A percentile compares a stretch with the other conserved stretches of the same genome.
phyloP scores from a whole-genome alignment of 2,888 invertebrate genomes.

The Nymphalis c-album region DNA sequence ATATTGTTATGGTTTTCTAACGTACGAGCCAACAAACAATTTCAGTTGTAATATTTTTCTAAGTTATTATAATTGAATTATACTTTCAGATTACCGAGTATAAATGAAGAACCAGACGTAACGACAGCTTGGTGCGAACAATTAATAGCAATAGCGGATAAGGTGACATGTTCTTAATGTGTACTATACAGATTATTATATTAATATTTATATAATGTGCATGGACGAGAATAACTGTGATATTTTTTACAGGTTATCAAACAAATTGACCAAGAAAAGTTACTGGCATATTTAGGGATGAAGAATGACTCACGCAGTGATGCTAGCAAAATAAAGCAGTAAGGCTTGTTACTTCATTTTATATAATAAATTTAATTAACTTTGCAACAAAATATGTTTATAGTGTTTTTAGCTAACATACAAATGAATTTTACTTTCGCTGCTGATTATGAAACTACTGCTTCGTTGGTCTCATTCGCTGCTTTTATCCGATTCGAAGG shows the following conservation, averaged over 20 bases:
- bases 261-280: slow-evolving; percentile 87
- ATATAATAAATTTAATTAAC: too few species aligned
- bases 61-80: too few species aligned
- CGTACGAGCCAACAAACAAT: too few species aligned
- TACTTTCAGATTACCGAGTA: slow-evolving; percentile 70
- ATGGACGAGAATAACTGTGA: neutral
- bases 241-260: slow-evolving; percentile 58
- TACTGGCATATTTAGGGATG: slow-evolving; percentile 91
- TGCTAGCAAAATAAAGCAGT: slow-evolving; percentile 91
- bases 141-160: slow-evolving; percentile 81
- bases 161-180: slow-evolving; percentile 48
- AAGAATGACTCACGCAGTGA: slow-evolving; percentile 92
- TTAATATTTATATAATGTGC: neutral
- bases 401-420: too few species aligned
- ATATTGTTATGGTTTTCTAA: too few species aligned
- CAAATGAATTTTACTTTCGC: too few species aligned
- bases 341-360: slow-evolving; percentile 51
- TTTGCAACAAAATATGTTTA: too few species aligned
- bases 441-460: too few species aligned
- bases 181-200: too few species aligned
- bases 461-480: too few species aligned
- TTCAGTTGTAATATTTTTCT: too few species aligned
- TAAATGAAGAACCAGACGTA: slow-evolving; percentile 68
- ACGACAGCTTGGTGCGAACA: slow-evolving; percentile 73
- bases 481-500: too few species aligned